Conservation (phyloP, 2,797 vertebrate genomes). For the Siniperca obscura region DNA sequence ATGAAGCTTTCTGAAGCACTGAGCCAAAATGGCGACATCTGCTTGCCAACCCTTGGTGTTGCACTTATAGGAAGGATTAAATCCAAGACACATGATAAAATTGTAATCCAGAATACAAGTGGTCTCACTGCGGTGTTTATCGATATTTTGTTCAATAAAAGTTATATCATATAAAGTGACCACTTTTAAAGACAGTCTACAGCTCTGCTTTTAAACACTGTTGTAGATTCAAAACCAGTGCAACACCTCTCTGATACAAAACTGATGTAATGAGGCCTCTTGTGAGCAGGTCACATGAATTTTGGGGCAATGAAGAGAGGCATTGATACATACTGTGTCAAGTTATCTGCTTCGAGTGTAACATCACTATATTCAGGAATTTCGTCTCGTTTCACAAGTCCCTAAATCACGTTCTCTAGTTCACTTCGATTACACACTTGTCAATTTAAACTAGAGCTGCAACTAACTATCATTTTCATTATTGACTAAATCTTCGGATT, state of each 20-base stretch:
- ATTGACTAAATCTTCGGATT: background rate
- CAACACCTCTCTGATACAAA: background rate
- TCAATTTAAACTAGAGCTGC: background rate
- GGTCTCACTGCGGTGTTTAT: background rate
- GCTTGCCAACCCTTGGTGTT: background rate
- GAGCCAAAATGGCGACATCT: background rate
- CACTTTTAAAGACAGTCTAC: background rate
- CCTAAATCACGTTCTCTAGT: background rate
- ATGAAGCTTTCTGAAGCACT: background rate
- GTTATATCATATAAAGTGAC: background rate
- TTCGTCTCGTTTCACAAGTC: background rate
- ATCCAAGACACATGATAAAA: background rate
- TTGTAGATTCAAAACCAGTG: background rate
- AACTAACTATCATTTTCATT: background rate
- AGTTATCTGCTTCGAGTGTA: background rate
- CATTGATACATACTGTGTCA: background rate
- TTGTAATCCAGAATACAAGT: background rate
- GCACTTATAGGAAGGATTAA: background rate
- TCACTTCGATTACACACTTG: background rate
- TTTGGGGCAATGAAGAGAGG: too few species aligned
- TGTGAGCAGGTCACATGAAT: background rate
- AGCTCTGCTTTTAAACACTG: conserved; percentile 1
- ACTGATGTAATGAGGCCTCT: background rate
- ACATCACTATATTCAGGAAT: background rate
- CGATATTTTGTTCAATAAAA: background rate